These are phyloP conservation scores for Gouania willdenowi DNA, from an alignment of 2,797 vertebrate genomes.

Conservation along the genomic window DNA sequence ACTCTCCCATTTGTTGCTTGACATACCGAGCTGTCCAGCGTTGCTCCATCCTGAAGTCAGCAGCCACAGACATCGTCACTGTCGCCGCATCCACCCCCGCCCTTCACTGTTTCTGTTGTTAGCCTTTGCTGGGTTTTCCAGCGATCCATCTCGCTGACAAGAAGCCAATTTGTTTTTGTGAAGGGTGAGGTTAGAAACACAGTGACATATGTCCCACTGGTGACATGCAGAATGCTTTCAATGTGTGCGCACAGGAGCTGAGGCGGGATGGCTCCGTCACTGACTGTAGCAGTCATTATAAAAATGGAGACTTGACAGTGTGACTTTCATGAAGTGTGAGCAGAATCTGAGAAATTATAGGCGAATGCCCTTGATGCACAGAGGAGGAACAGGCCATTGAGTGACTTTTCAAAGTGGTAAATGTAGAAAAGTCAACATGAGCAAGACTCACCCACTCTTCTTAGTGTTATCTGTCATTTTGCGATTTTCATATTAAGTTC, in stretches of 20 bases:
- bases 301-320: not conserved
- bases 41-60: not conserved
- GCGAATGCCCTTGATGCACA: constrained; percentile 1
- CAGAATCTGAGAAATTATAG: constrained; percentile 1
- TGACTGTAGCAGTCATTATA: constrained; percentile 7
- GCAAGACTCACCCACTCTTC: constrained; percentile 9
- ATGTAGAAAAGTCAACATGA: constrained; percentile 12
- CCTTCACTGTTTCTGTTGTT: constrained; percentile 12
- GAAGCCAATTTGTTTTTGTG: constrained; percentile 20
- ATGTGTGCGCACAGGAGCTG: not conserved
- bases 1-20: constrained; percentile 8
- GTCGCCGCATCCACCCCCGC: not conserved
- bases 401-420: constrained; percentile 3
- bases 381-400: constrained; percentile 2
- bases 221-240: constrained; percentile 17
- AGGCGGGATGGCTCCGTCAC: constrained; percentile 2
- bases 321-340: constrained; percentile 10
- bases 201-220: constrained; percentile 5
- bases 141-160: constrained; percentile 5
- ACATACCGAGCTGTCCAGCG: not conserved
- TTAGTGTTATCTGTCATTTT: constrained; percentile 21
- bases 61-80: not conserved
- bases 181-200: constrained; percentile 11
- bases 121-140: not conserved
- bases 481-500: constrained; percentile 24